phyloP scores from a whole-genome alignment of 2,113 vertebrate species.

The Synodontis membranacea region DNA sequence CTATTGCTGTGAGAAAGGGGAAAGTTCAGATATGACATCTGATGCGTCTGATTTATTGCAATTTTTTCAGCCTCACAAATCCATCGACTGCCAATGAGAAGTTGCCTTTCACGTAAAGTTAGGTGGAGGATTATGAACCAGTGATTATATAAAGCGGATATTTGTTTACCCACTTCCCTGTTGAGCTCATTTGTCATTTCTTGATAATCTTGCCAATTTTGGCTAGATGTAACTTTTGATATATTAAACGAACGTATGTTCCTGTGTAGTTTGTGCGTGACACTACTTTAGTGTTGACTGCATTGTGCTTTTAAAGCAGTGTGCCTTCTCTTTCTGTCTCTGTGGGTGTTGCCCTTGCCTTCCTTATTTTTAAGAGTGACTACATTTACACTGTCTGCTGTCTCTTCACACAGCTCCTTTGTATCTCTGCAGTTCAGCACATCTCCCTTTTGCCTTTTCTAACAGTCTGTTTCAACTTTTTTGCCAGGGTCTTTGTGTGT shows the following conservation, averaged over 20 bases:
- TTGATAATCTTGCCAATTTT: conserved; percentile 54
- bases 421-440: not conserved
- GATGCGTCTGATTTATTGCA: not conserved
- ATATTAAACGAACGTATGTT: conserved; percentile 45
- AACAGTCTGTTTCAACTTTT: conserved; percentile 19
- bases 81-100: conserved; percentile 21
- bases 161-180: conserved; percentile 18
- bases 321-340: conserved; percentile 74
- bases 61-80: conserved; percentile 1
- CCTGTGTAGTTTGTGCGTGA: conserved; percentile 43
- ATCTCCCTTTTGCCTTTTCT: conserved; percentile 31
- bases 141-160: conserved; percentile 23
- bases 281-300: conserved; percentile 61
- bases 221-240: conserved; percentile 43
- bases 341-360: conserved; percentile 65
- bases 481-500: conserved; percentile 25
- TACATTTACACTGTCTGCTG: conserved; percentile 39
- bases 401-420: conserved; percentile 34
- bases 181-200: conserved; percentile 26
- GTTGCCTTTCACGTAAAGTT: conserved; percentile 15
- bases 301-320: conserved; percentile 67
- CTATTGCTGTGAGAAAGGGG: conserved; percentile 1
- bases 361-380: conserved; percentile 32
- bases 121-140: not conserved
- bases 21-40: conserved; percentile 3